Base-by-base conservation (phyloP, 2,888 invertebrate genomes). In the Adela reaumurella region DNA sequence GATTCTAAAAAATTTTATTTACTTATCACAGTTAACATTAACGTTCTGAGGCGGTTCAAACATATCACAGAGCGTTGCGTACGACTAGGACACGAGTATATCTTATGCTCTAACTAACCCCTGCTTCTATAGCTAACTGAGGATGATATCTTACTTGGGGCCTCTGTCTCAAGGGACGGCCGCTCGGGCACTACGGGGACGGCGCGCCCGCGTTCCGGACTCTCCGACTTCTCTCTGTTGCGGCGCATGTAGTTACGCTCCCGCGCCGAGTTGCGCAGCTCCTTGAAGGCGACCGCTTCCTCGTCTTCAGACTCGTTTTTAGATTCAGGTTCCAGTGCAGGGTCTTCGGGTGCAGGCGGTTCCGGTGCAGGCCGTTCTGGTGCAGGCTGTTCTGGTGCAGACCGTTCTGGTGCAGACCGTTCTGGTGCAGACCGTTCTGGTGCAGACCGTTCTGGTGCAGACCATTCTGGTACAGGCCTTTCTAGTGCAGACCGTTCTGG, bases 171-270 rank as follows among this genome's bases (percentile, higher is more conserved):
- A 18, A 57, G 43, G 20, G 63, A 55, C 29, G 60, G 20, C 19
- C 28, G 42, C 20, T 19, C 19, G 8, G n/a, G 49, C 20, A n/a
- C 29, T n/a, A n/a, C 51, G 46, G 46, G 45, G 56, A 56, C 56
- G 56, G 53, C 49, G 18, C 19, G 56, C 54, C 58, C 19, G 54
- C 54, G 46, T 56, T 82, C 82, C 24, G 83, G 85, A 65, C 83
- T 86, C 59, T 79, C 76, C 19, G 82, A 83, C 56, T 74, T 78
- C 53, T 83, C 82, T 54, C 82, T 74, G 65, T 87, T 86, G 50
- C 87, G 78, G 50, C 87, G 74, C 63, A 86, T 80, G 73, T 88
- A 88, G 64, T 83, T 83, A 49, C 86, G 78, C 59, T 82, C 82
- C 68, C 82, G 83, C 62, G 77, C 70, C 56, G 78, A 79, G 55